phyloP scores from a whole-genome alignment of 2,113 vertebrate genomes.

The Chaenocephalus aceratus region DNA sequence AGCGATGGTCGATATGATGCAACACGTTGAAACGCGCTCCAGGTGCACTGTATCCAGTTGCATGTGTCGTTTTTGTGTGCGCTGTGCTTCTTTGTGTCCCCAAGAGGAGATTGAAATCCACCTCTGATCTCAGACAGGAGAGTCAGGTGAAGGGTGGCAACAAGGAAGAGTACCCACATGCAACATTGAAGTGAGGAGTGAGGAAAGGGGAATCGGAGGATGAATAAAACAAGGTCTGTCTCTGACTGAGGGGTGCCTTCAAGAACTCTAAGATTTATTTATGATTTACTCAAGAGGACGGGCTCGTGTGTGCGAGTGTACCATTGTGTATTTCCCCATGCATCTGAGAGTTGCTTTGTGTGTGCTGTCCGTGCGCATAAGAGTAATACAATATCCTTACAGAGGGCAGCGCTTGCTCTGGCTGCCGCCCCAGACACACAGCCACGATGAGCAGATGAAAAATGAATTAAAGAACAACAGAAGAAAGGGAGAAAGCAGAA shows the following conservation, averaged over 20 bases:
- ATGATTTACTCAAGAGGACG: constrained; percentile 80
- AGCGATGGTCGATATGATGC: constrained; percentile 67
- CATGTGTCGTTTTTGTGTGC: constrained; percentile 55
- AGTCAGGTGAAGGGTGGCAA: constrained; percentile 65
- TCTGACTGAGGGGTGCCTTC: constrained; percentile 80
- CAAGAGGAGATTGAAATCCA: constrained; percentile 66
- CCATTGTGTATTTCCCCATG: constrained; percentile 55
- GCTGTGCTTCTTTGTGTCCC: constrained; percentile 23
- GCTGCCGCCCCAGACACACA: constrained; percentile 67
- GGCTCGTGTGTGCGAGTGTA: constrained; percentile 26
- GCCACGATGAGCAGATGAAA: constrained; percentile 76
- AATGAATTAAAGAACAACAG: constrained; percentile 80
- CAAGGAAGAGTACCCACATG: constrained; percentile 66
- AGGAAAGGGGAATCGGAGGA: constrained; percentile 65
- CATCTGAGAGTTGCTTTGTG: constrained; percentile 47
- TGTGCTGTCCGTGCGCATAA: constrained; percentile 42
- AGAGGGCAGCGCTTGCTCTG: constrained; percentile 64
- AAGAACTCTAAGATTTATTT: constrained; percentile 81
- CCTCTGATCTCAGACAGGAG: constrained; percentile 63
- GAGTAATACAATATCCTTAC: constrained; percentile 73
- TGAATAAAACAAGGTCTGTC: constrained; percentile 83
- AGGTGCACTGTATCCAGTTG: constrained; percentile 62
- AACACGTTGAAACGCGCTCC: constrained; percentile 71
- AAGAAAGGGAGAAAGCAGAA: constrained; percentile 69
- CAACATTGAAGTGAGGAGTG: constrained; percentile 81